These are phyloP conservation scores for Shargacucullia verbasci DNA, from an alignment of 2,888 invertebrate species.

Conservation along the genomic window DNA sequence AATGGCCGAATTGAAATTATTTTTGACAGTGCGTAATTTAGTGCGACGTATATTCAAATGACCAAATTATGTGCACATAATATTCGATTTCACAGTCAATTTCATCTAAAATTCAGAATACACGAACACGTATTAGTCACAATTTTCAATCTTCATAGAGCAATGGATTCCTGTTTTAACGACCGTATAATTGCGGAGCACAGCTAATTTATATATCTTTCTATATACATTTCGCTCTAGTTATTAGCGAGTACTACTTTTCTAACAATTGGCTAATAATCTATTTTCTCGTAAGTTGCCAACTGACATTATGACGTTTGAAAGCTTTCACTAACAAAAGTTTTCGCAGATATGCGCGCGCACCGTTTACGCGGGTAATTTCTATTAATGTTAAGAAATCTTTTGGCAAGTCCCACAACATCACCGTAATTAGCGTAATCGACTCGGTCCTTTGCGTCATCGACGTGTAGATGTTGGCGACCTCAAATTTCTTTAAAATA, in stretches of 20 bases:
- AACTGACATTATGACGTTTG: constrained; percentile 33
- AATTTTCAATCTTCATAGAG: constrained; percentile 23
- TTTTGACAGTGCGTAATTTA: no score
- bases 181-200: constrained; percentile 26
- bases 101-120: constrained; percentile 16
- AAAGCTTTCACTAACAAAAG: constrained; percentile 37
- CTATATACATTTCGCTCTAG: constrained; percentile 15
- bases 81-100: constrained; percentile 23
- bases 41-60: no score
- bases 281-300: constrained; percentile 18
- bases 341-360: constrained; percentile 27
- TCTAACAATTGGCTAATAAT: constrained; percentile 13
- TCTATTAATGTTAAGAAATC: constrained; percentile 32
- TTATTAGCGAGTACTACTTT: constrained; percentile 15
- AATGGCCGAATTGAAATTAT: no score
- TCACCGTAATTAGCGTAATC: constrained; percentile 40
- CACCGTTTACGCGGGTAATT: constrained; percentile 23
- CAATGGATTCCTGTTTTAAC: constrained; percentile 28
- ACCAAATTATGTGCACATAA: constrained; percentile 12
- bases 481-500: constrained; percentile 34
- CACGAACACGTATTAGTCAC: constrained; percentile 3
- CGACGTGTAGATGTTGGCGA: constrained; percentile 24
- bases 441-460: constrained; percentile 23
- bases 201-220: constrained; percentile 21
- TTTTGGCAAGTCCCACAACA: constrained; percentile 45